Evolutionary conservation across 2,797 vertebrate genomes (phyloP), one percentile per base, ranked within the genome.

Genomic region (Notolabrus celidotus): DNA sequence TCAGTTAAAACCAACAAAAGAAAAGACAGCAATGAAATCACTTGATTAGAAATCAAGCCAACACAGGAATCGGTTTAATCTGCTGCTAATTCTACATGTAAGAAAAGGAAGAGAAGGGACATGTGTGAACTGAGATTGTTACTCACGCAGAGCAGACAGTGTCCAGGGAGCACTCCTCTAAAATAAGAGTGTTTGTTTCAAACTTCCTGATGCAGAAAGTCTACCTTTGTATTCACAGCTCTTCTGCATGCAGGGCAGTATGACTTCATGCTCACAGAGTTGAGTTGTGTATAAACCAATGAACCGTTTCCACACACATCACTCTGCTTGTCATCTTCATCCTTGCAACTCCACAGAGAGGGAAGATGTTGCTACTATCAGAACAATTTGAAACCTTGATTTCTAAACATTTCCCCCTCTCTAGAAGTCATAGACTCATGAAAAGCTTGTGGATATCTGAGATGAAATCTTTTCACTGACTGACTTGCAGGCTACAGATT

Each of bases 1-100:
- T 84, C 25, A 82, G 77, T 64, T 78, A 67, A 17, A 79, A 82
- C 55, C 71, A 86, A 83, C 65, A 71, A 38, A 84, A 79, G 62
- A 87, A 33, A 63, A 72, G 59, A 86, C 71, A 60, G 71, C 43
- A 83, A 52, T 65, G 27, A 55, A 83, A 79, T 61, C 72, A 66
- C 79, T 66, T 80, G 33, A 72, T 76, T 72, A 65, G 64, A 66
- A 74, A 84, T 57, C 45, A 83, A 25, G 22, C 63, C 59, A 69
- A 73, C 55, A 79, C 45, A 77, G 57, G 41, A 56, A 62, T 23
- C 64, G 54, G 23, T 51, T 39, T 27, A 54, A 34, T 73, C 62
- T 38, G 66, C 41, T 63, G 77, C 78, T 74, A 58, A 47, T 68
- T 67, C 69, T 61, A 80, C 31, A 34, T 58, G 52, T 27, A 23